A percentile compares a stretch with the other conserved stretches of the same genome.
phyloP scores from a whole-genome alignment of 2,888 invertebrate species.

The Pomacea canaliculata region DNA sequence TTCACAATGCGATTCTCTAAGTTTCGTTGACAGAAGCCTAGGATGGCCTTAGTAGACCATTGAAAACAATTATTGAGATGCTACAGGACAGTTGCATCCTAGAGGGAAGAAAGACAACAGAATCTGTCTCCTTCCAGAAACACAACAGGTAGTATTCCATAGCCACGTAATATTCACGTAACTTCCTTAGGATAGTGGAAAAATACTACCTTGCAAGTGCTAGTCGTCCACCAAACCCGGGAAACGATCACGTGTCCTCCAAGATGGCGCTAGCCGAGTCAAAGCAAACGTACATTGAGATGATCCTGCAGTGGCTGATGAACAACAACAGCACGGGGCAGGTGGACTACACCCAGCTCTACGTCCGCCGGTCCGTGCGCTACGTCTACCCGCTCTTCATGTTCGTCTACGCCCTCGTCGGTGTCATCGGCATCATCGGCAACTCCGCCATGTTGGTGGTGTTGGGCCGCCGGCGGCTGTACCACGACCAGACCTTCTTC shows the following conservation, averaged over 20 bases:
- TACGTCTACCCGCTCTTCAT: conserved; percentile 76
- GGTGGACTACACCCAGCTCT: conserved; percentile 75
- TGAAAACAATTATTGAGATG: too few species aligned
- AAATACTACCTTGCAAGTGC: too few species aligned
- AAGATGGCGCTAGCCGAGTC: conserved; percentile 30
- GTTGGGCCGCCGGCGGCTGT: conserved; percentile 72
- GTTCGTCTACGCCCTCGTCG: conserved; percentile 75
- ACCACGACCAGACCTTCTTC: conserved; percentile 77
- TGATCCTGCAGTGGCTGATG: conserved; percentile 33
- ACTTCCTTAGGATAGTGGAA: too few species aligned
- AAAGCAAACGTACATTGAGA: conserved; percentile 37
- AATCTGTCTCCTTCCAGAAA: too few species aligned
- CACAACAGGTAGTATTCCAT: too few species aligned
- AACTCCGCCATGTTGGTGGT: conserved; percentile 75
- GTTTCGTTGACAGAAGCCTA: too few species aligned
- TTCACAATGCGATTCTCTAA: too few species aligned
- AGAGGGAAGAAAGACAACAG: too few species aligned
- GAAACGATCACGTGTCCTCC: background rate
- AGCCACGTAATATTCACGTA: too few species aligned
- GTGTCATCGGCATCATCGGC: conserved; percentile 73
- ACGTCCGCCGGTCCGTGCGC: conserved; percentile 73
- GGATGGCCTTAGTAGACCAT: too few species aligned
- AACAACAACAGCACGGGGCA: conserved; percentile 65
- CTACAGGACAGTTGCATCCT: too few species aligned
- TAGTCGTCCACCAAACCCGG: too few species aligned